phyloP scores from a whole-genome alignment of 2,113 vertebrate species.

The Nesogale talazaci region DNA sequence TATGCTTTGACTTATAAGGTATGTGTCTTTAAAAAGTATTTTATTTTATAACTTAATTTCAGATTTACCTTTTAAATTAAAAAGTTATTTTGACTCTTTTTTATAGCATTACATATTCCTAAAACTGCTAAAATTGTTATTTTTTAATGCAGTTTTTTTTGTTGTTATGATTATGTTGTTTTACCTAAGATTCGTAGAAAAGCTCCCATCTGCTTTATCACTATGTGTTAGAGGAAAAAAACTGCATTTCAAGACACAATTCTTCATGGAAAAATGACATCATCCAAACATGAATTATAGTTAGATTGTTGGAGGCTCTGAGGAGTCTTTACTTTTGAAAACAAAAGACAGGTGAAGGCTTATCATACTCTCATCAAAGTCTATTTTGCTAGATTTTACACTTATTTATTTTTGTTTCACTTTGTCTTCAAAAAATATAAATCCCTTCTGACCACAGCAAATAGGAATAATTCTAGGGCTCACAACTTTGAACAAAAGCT shows the following conservation, averaged over 20 bases:
- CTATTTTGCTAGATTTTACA: not conserved
- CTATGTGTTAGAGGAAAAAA: not conserved
- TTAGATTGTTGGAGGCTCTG: not conserved
- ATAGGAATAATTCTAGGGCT: not conserved
- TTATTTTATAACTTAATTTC: conserved; percentile 27
- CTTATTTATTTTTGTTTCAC: not conserved
- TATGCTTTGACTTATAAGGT: not conserved
- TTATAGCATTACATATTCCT: not conserved
- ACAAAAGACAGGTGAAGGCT: not conserved
- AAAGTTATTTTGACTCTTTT: conserved; percentile 32
- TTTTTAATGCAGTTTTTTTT: conserved; percentile 31
- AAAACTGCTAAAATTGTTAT: not conserved
- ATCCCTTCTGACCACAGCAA: not conserved
- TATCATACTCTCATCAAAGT: not conserved
- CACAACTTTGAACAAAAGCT: not conserved
- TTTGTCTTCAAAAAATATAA: not conserved
- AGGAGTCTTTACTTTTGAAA: not conserved
- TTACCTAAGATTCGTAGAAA: conserved; percentile 1
- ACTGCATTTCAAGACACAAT: not conserved
- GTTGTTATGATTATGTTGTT: not conserved
- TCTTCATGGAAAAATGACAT: not conserved
- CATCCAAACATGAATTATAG: not conserved
- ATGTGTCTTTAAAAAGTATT: conserved; percentile 11
- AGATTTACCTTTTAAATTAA: not conserved
- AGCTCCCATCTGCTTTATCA: not conserved